Evolutionary conservation across 2,888 invertebrate species (phyloP), one percentile per base, ranked within the genome.

Genomic region (Homarus gammarus): DNA sequence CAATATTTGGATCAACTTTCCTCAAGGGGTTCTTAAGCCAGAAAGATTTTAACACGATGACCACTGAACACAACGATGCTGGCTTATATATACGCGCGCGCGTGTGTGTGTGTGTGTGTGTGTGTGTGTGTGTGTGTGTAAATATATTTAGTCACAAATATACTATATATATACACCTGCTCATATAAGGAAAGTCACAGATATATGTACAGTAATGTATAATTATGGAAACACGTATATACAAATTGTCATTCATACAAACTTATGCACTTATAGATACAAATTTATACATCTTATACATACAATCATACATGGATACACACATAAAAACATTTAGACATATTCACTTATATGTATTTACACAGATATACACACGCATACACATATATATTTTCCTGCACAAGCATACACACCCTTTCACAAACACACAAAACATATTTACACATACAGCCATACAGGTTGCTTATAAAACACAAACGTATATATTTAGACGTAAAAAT

Each of bases 321-420:
- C 1, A 77, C n/a, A 77, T 22, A 49, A 8, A 27, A 12, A 78
- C 15, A 27, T 51, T 40, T 27, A 27, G 22, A 49, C 44, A 27
- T 77, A 44, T 77, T 3, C 44, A 77, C n/a, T n/a, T 44, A 77
- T 77, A 49, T 77, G 77, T 77, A 49, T 77, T n/a, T 77, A 77
- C n/a, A n/a, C n/a, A n/a, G n/a, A n/a, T n/a, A n/a, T n/a, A n/a
- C n/a, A n/a, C n/a, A n/a, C 44, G 44, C n/a, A 49, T 44, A 44
- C 77, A 27, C n/a, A 51, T 51, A 49, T 77, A 77, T 77, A 49
- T 44, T 44, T 77, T n/a, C 44, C 22, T 51, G 44, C 27, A 77
- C 27, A 77, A 10, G 44, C 44, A 77, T n/a, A n/a, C n/a, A n/a
- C n/a, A n/a, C n/a, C n/a, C n/a, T n/a, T n/a, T n/a, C n/a, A n/a